phyloP scores from a whole-genome alignment of 2,797 vertebrate genomes.

The Trematomus bernacchii region DNA sequence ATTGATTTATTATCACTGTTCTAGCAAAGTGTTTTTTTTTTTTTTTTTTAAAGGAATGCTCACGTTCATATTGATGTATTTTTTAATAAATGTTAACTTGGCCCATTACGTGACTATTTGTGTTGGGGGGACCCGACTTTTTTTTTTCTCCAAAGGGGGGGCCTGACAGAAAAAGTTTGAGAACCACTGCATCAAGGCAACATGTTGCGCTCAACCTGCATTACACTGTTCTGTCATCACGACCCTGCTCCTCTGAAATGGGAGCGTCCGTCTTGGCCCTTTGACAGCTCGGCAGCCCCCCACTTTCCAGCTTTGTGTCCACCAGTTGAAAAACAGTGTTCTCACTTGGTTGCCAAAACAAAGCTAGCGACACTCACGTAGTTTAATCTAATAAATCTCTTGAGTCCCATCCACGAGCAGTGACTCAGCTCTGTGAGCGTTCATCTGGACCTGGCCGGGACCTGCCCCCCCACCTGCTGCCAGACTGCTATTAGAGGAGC shows the following conservation, averaged over 20 bases:
- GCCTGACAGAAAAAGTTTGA: too few species aligned
- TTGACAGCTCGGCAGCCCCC: slow-evolving; percentile 56
- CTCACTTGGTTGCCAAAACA: slow-evolving; percentile 70
- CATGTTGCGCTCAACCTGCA: slow-evolving; percentile 68
- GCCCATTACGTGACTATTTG: too few species aligned
- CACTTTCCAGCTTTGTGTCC: slow-evolving; percentile 49
- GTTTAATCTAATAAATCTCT: slow-evolving; percentile 53
- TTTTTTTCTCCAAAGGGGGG: too few species aligned
- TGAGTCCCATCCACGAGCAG: slow-evolving; percentile 29
- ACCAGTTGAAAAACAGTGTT: slow-evolving; percentile 43
- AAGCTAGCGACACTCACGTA: slow-evolving; percentile 43
- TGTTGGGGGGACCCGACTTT: too few species aligned
- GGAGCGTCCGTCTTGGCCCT: slow-evolving; percentile 60
- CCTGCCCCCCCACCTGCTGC: slow-evolving; percentile 31
- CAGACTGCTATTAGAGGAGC: slow-evolving; percentile 41
- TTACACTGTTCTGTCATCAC: slow-evolving; percentile 76
- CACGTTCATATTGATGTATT: too few species aligned
- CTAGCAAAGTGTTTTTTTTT: too few species aligned
- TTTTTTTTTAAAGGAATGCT: too few species aligned
- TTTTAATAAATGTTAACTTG: too few species aligned
- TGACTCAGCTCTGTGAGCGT: slow-evolving; percentile 29
- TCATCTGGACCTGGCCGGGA: not conserved
- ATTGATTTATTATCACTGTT: too few species aligned
- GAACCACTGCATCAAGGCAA: slow-evolving; percentile 52
- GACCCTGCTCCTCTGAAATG: slow-evolving; percentile 64